Evolutionary conservation across 53 echinoderm and acorn worm genomes (phyloP), one percentile per base, ranked within the genome.

Genomic region (Hippasteria phrygiana): DNA sequence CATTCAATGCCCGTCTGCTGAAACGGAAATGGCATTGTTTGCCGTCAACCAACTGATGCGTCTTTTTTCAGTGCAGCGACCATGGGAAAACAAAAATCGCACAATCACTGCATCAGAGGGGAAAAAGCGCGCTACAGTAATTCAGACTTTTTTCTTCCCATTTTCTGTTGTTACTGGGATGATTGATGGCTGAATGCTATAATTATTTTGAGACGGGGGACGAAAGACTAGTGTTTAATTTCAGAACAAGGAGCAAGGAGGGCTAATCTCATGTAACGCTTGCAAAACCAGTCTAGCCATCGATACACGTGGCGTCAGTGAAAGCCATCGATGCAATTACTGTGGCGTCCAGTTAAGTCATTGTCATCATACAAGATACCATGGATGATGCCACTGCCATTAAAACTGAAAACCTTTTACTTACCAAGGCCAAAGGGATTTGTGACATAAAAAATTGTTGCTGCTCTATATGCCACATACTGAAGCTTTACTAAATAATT

Each of bases 21-120:
- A 66, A 66, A 66, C 67, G 67, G 67, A 66, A 66, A 66, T 35
- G 35, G 67, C 35, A 66, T 66, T 66, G 67, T 66, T 66, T 35
- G 3, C 9, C 16, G 35, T 35, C 1, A 34, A 26, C 67, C 35
- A 66, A 66, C 17, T 24, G 26, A 20, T 26, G 26, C 59, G n/a
- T 59, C 59, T 59, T 6, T 2, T 17, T 54, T 10, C 7, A 11
- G 2, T 17, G 14, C 18, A 18, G 54, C 20, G 16, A 6, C 13
- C 51, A 51, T 11, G n/a, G n/a, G n/a, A n/a, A n/a, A n/a, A n/a
- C n/a, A n/a, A n/a, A n/a, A n/a, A n/a, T n/a, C n/a, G n/a, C n/a
- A n/a, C n/a, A n/a, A n/a, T n/a, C n/a, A n/a, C n/a, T n/a, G 13
- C 8, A 2, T 51, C 12, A 1, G 5, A 51, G 16, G 13, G 16